These are phyloP conservation scores for Adelognathus sp. DNA, from an alignment of 2,888 invertebrate species.

Conservation along the genomic window DNA sequence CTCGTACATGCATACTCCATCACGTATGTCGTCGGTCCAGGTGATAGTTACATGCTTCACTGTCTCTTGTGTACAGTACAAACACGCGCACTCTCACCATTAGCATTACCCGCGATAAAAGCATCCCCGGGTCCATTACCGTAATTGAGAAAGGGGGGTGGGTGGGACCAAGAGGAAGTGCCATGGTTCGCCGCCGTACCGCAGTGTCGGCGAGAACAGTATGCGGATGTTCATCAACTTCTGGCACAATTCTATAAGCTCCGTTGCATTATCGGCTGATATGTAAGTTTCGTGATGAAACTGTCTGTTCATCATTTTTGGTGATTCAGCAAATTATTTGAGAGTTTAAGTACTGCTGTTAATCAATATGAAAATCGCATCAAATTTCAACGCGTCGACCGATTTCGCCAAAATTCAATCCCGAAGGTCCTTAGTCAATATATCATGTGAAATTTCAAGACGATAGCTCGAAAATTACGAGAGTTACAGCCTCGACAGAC, in stretches of 20 bases:
- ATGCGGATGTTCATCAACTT: constrained; percentile 54
- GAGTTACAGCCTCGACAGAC: no score
- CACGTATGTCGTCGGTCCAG: constrained; percentile 24
- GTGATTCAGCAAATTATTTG: not conserved
- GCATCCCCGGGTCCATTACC: constrained; percentile 69
- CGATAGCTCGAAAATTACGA: no score
- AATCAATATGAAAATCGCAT: no score
- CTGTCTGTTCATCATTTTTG: not conserved
- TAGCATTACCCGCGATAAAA: constrained; percentile 66
- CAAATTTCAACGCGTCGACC: no score
- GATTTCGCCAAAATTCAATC: no score
- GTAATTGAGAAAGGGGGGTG: constrained; percentile 64
- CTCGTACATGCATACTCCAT: constrained; percentile 21
- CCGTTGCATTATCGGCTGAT: not conserved
- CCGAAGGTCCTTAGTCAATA: no score
- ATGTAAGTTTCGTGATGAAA: not conserved
- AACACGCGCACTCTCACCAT: constrained; percentile 55
- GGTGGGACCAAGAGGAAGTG: constrained; percentile 19
- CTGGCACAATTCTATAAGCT: constrained; percentile 38
- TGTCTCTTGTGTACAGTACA: constrained; percentile 53
- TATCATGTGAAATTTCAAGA: no score
- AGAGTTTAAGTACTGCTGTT: no score
- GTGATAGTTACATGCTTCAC: constrained; percentile 39
- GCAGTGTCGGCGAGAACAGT: constrained; percentile 24
- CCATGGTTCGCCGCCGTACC: constrained; percentile 37